Evolutionary conservation across 2,888 invertebrate genomes (phyloP), one percentile per base, ranked within the genome.

Genomic region (Melieria crassipennis): DNA sequence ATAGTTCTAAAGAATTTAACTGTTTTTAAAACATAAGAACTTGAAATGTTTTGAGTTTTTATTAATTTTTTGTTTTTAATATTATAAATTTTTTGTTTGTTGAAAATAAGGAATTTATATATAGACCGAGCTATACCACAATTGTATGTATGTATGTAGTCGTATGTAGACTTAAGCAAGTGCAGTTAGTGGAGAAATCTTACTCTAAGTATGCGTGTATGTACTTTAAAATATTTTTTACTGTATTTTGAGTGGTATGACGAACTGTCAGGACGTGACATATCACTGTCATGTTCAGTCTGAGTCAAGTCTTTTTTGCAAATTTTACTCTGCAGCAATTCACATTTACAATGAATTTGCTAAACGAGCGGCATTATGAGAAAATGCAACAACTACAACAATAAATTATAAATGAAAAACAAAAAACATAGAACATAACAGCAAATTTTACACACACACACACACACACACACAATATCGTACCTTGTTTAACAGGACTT

Each of bases 11-110:
- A 76, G 75, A 75, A 74, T 74, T 76, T 73, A 76, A 74, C 71
- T 72, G 76, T 76, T 74, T 76, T 63, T 73, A 74, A 76, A 76
- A 75, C 74, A 73, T 75, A 67, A 67, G 43, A 4, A 67, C 11
- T 64, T 16, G 43, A 65, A 3, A 62, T 46, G 42, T 52, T 63
- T 63, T 69, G 6, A 30, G 42, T 16, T 48, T 4, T 43, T 52
- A 63, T 63, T 52, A 13, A 13, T 69, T 69, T 16, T 63, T 30
- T 30, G 10, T 10, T 62, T 0, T 45, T 62, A 62, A 6, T 9
- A 45, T 45, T 13, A n/a, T 61, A 61, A 5, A 60, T 60, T 11
- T 9, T 56, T 13, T 11, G n/a, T 16, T 11, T 56, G 16, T 7
- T 56, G 6, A 56, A 56, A 56, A 60, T 43, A 43, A 60, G 16